These are phyloP conservation scores for Drosophila bocqueti DNA, from an alignment of 1,140 invertebrate genomes.

Conservation along the genomic window DNA sequence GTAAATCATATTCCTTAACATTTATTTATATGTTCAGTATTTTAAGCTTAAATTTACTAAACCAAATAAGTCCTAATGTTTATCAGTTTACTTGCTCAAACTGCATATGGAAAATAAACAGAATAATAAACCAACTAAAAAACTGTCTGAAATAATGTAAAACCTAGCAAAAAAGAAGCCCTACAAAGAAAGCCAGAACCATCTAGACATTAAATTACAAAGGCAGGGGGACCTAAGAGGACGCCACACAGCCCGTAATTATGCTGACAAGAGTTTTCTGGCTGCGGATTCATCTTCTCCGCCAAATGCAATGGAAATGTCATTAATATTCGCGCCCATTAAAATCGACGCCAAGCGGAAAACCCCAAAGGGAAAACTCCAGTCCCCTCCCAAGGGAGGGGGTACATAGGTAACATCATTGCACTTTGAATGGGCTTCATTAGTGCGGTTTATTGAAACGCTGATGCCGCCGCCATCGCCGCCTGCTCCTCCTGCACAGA, in stretches of 20 bases:
- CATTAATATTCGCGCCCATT: slow-evolving; percentile 83
- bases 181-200: background rate
- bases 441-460: slow-evolving; percentile 79
- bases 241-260: slow-evolving; percentile 55
- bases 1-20: background rate
- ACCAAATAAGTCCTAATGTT: background rate
- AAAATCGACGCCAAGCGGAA: slow-evolving; percentile 79
- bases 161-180: slow-evolving; percentile 12
- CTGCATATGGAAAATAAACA: slow-evolving; percentile 44
- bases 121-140: slow-evolving; percentile 15
- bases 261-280: slow-evolving; percentile 74
- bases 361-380: slow-evolving; percentile 46
- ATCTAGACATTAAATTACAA: slow-evolving; percentile 31
- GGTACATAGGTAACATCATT: slow-evolving; percentile 53
- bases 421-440: slow-evolving; percentile 81
- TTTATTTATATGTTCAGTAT: background rate
- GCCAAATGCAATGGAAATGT: slow-evolving; percentile 78
- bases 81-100: background rate
- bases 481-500: slow-evolving; percentile 33
- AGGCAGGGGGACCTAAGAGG: slow-evolving; percentile 1
- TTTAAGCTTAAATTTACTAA: background rate
- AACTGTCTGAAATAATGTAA: background rate
- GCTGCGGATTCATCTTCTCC: slow-evolving; percentile 16
- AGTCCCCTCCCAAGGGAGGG: background rate
- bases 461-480: slow-evolving; percentile 2